phyloP scores from a whole-genome alignment of 2,113 vertebrate species.

The Dicentrarchus labrax region DNA sequence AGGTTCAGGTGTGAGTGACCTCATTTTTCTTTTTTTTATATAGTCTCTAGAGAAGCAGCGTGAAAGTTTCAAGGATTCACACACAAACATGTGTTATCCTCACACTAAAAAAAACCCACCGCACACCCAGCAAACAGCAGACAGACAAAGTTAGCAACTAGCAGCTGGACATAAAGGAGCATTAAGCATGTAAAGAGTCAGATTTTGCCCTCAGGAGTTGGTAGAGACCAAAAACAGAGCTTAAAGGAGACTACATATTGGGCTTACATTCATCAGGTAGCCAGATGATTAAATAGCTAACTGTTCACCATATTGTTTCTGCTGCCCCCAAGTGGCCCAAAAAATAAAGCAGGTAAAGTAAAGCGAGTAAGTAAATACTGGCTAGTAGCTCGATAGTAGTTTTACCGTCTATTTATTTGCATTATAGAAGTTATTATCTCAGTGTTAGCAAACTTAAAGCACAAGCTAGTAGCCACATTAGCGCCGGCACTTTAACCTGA shows the following conservation, averaged over 20 bases:
- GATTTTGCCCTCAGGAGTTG: background rate
- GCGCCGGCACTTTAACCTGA: background rate
- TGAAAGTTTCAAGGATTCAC: conserved; percentile 22
- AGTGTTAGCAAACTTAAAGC: background rate
- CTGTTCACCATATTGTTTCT: too few species aligned
- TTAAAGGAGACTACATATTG: background rate
- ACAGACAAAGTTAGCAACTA: background rate
- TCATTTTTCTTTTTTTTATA: conserved; percentile 62
- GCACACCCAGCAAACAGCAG: background rate
- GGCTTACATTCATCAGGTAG: background rate
- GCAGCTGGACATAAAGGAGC: background rate
- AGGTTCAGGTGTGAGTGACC: conserved; percentile 55
- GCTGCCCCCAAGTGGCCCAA: too few species aligned
- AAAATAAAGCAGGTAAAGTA: too few species aligned
- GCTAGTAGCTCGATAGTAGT: too few species aligned
- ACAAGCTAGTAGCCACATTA: background rate
- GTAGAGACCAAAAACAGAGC: background rate
- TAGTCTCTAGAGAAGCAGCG: conserved; percentile 20
- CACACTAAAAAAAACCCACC: background rate
- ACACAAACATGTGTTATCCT: conserved; percentile 3
- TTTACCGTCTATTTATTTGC: background rate
- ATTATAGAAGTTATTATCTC: background rate
- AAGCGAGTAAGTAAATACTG: too few species aligned
- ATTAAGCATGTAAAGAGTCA: background rate
- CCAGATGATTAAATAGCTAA: background rate